These are phyloP conservation scores for Botia kubotai DNA, from an alignment of 2,797 vertebrate genomes.

Conservation along the genomic window DNA sequence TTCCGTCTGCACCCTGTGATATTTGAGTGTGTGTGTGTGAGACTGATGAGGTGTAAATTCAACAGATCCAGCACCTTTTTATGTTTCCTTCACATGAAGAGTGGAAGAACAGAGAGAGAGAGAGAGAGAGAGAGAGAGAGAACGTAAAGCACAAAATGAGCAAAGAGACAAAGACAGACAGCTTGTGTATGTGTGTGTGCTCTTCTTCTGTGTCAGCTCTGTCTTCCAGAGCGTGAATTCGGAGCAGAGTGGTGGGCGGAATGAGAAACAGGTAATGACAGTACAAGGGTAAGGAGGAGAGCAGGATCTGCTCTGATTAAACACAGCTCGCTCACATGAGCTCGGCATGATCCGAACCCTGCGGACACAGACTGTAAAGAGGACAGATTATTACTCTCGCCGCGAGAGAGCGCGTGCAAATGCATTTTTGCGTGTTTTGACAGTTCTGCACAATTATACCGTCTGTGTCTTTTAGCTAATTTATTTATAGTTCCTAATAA, in stretches of 20 bases:
- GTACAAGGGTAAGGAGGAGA: conserved; percentile 33
- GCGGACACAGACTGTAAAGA: conserved; percentile 34
- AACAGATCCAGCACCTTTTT: conserved; percentile 38
- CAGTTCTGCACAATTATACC: background rate
- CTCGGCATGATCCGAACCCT: conserved; percentile 39
- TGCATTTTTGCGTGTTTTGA: background rate
- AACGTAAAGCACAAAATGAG: conserved; percentile 17
- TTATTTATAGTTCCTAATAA: conserved; percentile 3
- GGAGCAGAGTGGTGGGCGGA: conserved; percentile 44
- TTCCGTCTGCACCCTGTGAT: no score
- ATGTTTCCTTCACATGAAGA: conserved; percentile 43
- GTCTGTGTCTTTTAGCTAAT: background rate
- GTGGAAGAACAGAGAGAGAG: conserved; percentile 6
- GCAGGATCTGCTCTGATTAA: conserved; percentile 37
- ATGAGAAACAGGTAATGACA: conserved; percentile 50
- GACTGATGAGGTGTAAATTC: conserved; percentile 44
- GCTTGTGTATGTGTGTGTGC: conserved; percentile 1
- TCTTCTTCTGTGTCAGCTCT: conserved; percentile 7
- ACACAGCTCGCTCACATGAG: conserved; percentile 34
- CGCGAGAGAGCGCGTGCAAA: no score
- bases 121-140: background rate
- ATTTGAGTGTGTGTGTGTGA: background rate
- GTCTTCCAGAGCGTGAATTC: conserved; percentile 47
- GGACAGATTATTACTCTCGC: background rate
- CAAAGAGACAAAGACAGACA: conserved; percentile 48